phyloP scores from a whole-genome alignment of 2,113 vertebrate species.

The Sisor rabdophorus region DNA sequence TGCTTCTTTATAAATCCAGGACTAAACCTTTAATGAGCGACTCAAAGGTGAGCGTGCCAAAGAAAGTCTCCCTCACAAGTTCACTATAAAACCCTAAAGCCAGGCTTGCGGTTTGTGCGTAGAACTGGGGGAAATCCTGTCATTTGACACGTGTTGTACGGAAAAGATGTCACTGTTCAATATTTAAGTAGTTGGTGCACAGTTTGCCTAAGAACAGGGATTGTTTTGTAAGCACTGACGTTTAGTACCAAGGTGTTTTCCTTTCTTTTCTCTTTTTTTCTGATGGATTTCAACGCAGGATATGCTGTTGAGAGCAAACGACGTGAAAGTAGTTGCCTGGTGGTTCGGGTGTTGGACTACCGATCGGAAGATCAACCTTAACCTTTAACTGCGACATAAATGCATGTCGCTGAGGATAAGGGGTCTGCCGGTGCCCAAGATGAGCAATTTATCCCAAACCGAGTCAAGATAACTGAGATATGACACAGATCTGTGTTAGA shows the following conservation, averaged over 20 bases:
- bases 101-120: not conserved
- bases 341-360: too few relatives aligned
- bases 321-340: not conserved
- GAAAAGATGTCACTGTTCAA: not conserved
- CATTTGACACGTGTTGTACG: not conserved
- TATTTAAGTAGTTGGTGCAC: not conserved
- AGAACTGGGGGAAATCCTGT: not conserved
- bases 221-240: not conserved
- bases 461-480: conserved; percentile 20
- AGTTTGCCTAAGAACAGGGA: not conserved
- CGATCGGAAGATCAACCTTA: too few relatives aligned
- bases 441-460: not conserved
- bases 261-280: not conserved
- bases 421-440: not conserved
- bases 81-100: not conserved
- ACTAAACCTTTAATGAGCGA: not conserved
- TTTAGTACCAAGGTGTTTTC: not conserved
- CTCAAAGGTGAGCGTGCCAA: not conserved
- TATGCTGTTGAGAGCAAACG: not conserved
- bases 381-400: too few relatives aligned
- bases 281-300: too few relatives aligned
- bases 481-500: conserved; percentile 14
- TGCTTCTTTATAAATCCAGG: not conserved
- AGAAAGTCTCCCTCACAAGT: not conserved
- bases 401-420: too few relatives aligned